These are phyloP conservation scores for Chelidonichthys spinosus DNA, from an alignment of 2,797 vertebrate species.

Conservation along the genomic window DNA sequence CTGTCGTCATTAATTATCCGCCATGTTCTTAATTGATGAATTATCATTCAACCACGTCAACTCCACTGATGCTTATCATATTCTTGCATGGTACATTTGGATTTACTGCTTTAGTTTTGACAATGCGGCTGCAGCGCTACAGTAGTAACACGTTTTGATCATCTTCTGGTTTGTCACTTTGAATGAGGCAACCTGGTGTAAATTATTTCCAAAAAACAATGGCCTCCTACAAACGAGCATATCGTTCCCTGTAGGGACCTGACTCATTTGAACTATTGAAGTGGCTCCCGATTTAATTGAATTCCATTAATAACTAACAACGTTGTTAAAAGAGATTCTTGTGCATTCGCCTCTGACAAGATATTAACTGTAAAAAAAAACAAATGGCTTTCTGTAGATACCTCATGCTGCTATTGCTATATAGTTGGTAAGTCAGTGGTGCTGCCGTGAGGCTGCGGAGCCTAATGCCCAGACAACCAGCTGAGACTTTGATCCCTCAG, in stretches of 20 bases:
- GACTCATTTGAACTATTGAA: constrained; percentile 61
- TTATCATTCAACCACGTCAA: constrained; percentile 13
- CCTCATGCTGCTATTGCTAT: constrained; percentile 20
- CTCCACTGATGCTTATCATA: neutral
- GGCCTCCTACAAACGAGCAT: constrained; percentile 38
- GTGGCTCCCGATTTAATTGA: constrained; percentile 52
- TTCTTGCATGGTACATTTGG: neutral
- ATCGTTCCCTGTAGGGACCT: constrained; percentile 35
- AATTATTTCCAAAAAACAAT: constrained; percentile 42
- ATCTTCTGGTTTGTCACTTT: constrained; percentile 25
- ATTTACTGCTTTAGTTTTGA: neutral
- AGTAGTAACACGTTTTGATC: constrained; percentile 17
- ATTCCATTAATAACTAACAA: constrained; percentile 62
- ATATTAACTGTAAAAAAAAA: constrained; percentile 47
- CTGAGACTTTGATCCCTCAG: constrained; percentile 53
- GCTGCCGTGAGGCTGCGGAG: constrained; percentile 17
- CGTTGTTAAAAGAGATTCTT: constrained; percentile 41
- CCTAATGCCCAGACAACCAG: constrained; percentile 32
- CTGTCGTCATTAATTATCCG: constrained; percentile 6
- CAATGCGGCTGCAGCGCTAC: neutral
- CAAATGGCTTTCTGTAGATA: constrained; percentile 24
- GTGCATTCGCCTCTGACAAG: constrained; percentile 45
- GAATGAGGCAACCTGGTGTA: constrained; percentile 43
- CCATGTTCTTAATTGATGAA: neutral
- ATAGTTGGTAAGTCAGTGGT: constrained; percentile 13